phyloP scores from a whole-genome alignment of 2,113 vertebrate genomes.

The Emberiza fucata region DNA sequence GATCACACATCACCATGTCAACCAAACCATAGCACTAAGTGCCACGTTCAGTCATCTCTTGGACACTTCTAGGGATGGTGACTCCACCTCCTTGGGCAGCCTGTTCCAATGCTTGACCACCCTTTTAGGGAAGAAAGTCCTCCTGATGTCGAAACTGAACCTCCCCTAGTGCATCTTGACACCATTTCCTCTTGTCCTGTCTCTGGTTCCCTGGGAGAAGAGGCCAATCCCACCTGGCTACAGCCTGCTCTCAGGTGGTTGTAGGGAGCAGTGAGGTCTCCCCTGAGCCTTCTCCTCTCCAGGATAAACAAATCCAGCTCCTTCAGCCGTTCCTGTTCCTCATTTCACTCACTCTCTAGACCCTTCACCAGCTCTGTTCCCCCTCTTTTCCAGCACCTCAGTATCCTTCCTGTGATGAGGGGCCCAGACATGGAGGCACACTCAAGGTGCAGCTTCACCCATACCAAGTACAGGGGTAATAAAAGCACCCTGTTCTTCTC shows the following conservation, averaged over 20 bases:
- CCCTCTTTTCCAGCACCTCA: not conserved
- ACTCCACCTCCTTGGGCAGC: not conserved
- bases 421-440: not conserved
- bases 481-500: not conserved
- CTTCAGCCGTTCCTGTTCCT: not conserved
- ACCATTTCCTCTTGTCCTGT: not conserved
- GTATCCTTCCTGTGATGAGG: not conserved
- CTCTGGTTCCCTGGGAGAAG: not conserved
- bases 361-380: not conserved
- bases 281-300: not conserved
- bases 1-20: not conserved
- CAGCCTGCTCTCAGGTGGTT: not conserved
- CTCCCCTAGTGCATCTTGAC: not conserved
- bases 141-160: not conserved
- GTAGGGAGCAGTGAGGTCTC: not conserved
- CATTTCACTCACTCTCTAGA: not conserved
- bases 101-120: not conserved
- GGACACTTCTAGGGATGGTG: not conserved
- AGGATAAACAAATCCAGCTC: not conserved
- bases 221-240: not conserved
- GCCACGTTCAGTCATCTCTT: not conserved
- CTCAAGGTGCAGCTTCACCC: rapidly evolving
- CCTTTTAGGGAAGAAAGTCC: not conserved
- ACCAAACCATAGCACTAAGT: not conserved
- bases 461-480: not conserved